A percentile compares a stretch with the other conserved stretches of the same genome.
phyloP scores from a whole-genome alignment of 2,113 vertebrate genomes.

The Forbesichthys agassizii region DNA sequence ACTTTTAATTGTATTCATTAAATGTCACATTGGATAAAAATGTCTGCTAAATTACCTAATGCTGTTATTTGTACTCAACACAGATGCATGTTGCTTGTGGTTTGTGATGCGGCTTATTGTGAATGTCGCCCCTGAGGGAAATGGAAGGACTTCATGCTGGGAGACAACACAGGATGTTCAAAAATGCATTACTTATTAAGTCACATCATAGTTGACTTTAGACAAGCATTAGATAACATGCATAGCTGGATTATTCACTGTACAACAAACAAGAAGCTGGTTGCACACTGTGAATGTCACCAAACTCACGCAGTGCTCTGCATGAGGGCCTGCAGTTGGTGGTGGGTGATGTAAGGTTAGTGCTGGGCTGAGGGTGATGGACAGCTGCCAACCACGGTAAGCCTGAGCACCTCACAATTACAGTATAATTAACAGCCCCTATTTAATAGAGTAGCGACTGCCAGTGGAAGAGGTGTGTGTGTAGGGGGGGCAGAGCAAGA shows the following conservation, averaged over 20 bases:
- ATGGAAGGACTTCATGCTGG: too few relatives aligned
- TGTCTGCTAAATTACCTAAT: too few relatives aligned
- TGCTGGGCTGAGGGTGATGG: slow-evolving; percentile 32
- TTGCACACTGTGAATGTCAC: background rate
- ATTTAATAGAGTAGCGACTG: slow-evolving; percentile 77
- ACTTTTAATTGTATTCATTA: too few relatives aligned
- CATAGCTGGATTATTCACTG: background rate
- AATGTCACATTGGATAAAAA: too few relatives aligned
- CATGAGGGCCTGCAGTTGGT: slow-evolving; percentile 12
- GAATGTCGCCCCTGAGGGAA: too few relatives aligned
- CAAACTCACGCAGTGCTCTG: slow-evolving; percentile 8
- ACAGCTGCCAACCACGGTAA: slow-evolving; percentile 49
- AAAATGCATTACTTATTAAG: too few relatives aligned
- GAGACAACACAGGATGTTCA: too few relatives aligned
- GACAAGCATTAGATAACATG: too few relatives aligned
- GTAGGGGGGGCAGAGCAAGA: slow-evolving; percentile 39
- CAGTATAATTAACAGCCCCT: slow-evolving; percentile 82
- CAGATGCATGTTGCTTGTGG: too few relatives aligned
- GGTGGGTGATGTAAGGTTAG: slow-evolving; percentile 9
- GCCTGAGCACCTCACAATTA: slow-evolving; percentile 51
- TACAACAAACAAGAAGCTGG: background rate
- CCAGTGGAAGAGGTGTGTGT: slow-evolving; percentile 69
- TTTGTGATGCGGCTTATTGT: too few relatives aligned
- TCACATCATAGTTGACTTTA: too few relatives aligned
- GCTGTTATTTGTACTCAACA: too few relatives aligned